Conservation (phyloP, 2,888 invertebrate species). For the Caenorhabditis sp. region DNA sequence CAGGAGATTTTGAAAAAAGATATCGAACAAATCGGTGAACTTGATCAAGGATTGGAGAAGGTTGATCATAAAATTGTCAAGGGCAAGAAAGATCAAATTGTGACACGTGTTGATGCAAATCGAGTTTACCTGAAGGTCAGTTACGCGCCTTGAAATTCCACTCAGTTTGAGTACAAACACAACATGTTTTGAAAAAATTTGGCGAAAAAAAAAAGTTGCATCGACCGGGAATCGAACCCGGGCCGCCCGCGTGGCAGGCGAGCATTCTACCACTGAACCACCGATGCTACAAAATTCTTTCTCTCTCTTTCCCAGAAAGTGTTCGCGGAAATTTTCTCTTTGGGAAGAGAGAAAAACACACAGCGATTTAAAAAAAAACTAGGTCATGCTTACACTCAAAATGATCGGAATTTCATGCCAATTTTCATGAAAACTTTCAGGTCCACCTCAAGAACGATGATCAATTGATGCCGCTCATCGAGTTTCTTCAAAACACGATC, state of each 20-base stretch:
- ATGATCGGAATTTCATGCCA: neutral
- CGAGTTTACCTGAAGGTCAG: constrained; percentile 66
- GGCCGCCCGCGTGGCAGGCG: constrained; percentile 67
- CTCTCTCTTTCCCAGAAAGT: neutral
- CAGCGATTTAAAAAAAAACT: neutral
- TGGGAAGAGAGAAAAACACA: neutral
- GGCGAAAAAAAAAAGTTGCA: constrained; percentile 42
- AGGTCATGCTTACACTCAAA: no score
- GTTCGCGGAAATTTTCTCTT: neutral
- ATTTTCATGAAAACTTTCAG: constrained; percentile 4
- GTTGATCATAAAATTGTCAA: constrained; percentile 69
- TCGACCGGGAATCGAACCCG: constrained; percentile 66
- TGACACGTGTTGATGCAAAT: constrained; percentile 66
- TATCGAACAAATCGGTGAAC: constrained; percentile 62
- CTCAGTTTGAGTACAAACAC: neutral
- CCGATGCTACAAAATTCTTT: no score
- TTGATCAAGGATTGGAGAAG: constrained; percentile 63
- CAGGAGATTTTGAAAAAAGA: constrained; percentile 66
- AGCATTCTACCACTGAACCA: constrained; percentile 70
- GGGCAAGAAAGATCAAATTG: constrained; percentile 52
- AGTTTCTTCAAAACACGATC: constrained; percentile 65
- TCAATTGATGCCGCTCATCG: constrained; percentile 64
- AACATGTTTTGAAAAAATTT: no score
- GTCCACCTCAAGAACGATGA: constrained; percentile 53
- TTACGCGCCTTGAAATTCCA: no score